phyloP scores from a whole-genome alignment of 2,888 invertebrate species.

The Eulithis prunata region DNA sequence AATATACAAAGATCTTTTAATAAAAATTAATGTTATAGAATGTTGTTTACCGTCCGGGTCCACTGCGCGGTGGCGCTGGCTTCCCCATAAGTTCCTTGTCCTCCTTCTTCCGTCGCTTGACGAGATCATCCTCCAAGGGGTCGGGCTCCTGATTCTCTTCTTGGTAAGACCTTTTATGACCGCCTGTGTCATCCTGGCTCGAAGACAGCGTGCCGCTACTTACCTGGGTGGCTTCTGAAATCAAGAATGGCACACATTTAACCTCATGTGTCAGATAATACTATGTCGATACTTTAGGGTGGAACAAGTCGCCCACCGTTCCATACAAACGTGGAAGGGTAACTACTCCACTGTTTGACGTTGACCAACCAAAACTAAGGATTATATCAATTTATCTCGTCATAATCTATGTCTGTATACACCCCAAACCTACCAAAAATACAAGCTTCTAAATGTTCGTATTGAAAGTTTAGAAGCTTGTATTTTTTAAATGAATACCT shows the following conservation, averaged over 20 bases:
- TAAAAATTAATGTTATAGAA: not conserved
- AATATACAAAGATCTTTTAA: no score
- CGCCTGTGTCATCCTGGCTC: slow-evolving; percentile 68
- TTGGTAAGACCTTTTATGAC: slow-evolving; percentile 59
- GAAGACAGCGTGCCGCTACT: slow-evolving; percentile 73
- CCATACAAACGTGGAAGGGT: no score
- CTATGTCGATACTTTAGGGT: not conserved
- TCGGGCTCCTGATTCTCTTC: slow-evolving; percentile 84
- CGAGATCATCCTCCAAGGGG: slow-evolving; percentile 86
- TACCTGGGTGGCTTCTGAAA: slow-evolving; percentile 60
- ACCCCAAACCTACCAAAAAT: no score
- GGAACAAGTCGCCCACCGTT: no score
- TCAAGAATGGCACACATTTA: not conserved
- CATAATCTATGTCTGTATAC: no score
- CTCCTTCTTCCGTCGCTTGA: slow-evolving; percentile 89
- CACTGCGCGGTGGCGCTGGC: slow-evolving; percentile 68
- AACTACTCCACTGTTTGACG: no score
- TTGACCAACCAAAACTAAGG: no score
- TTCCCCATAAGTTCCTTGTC: slow-evolving; percentile 83
- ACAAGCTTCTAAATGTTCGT: no score
- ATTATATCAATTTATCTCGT: no score
- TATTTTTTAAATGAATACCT: no score
- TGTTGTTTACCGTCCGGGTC: slow-evolving; percentile 64
- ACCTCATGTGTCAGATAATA: not conserved
- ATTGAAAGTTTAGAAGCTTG: no score